phyloP scores from a whole-genome alignment of 2,797 vertebrate genomes.

The Sebastes paucispinis region DNA sequence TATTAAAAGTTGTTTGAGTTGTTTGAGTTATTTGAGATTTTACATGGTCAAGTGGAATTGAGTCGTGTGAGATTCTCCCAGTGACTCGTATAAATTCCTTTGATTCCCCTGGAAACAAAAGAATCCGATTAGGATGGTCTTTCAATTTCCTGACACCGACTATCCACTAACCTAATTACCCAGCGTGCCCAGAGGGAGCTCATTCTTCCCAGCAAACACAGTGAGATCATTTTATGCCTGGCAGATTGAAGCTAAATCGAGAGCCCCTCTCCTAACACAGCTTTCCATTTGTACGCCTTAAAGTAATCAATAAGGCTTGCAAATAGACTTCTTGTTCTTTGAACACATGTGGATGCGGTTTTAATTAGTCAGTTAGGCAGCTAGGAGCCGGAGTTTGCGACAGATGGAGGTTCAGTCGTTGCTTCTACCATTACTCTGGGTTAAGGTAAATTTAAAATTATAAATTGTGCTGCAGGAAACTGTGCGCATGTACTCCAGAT shows the following conservation, averaged over 20 bases:
- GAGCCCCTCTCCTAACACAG: conserved; percentile 80
- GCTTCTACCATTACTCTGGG: conserved; percentile 64
- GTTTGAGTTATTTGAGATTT: no score
- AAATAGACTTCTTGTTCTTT: conserved; percentile 82
- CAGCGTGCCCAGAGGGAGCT: conserved; percentile 89
- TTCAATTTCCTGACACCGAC: conserved; percentile 99
- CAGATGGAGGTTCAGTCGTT: conserved; percentile 54
- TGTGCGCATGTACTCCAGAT: conserved; percentile 48
- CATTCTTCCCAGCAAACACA: conserved; percentile 90
- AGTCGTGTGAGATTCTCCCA: conserved; percentile 84
- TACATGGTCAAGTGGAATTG: conserved; percentile 83
- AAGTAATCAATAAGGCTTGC: conserved; percentile 80
- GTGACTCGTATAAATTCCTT: conserved; percentile 94
- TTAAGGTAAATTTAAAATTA: conserved; percentile 71
- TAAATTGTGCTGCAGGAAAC: conserved; percentile 57
- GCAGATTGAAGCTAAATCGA: conserved; percentile 85
- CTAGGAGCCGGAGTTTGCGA: conserved; percentile 43
- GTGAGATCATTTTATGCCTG: conserved; percentile 88
- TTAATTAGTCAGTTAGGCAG: conserved; percentile 80
- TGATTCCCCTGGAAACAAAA: conserved; percentile 91
- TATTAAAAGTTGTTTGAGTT: conserved; percentile 75
- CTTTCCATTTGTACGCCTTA: conserved; percentile 81
- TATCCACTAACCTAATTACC: conserved; percentile 99
- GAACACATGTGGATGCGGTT: conserved; percentile 76
- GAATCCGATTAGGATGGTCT: conserved; percentile 96